phyloP scores from a whole-genome alignment of 2,888 invertebrate genomes.

The Marasmarcha lunaedactyla region DNA sequence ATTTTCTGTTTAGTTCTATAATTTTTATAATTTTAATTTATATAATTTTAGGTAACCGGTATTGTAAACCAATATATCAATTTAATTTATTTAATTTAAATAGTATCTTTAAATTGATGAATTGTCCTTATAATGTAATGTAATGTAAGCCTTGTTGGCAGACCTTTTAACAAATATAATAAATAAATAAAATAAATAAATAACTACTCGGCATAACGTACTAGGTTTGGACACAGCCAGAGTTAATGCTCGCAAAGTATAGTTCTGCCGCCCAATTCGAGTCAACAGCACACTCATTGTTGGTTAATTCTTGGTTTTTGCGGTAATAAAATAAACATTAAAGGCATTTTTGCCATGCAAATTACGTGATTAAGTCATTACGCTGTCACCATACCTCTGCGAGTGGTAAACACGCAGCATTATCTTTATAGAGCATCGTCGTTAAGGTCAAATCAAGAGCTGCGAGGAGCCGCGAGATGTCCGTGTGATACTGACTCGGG shows the following conservation, averaged over 20 bases:
- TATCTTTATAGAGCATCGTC: constrained; percentile 30
- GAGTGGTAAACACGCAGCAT: constrained; percentile 17
- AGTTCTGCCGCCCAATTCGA: neutral
- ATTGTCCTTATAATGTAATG: too few relatives aligned
- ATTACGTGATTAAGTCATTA: constrained; percentile 36
- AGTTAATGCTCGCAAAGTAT: neutral
- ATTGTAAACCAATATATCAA: too few relatives aligned
- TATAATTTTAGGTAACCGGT: too few relatives aligned
- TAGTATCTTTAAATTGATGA: too few relatives aligned
- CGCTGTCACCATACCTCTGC: constrained; percentile 18
- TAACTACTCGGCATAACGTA: neutral
- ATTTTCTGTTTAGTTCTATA: too few relatives aligned
- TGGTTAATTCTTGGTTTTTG: constrained; percentile 23
- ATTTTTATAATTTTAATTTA: too few relatives aligned
- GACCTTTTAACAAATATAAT: too few relatives aligned
- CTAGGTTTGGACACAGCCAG: neutral
- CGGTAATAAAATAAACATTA: constrained; percentile 27
- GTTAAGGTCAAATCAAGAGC: constrained; percentile 29
- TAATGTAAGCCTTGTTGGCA: too few relatives aligned
- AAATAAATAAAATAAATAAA: too few relatives aligned
- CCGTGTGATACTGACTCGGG: neutral
- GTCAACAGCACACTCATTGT: neutral
- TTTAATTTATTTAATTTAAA: too few relatives aligned
- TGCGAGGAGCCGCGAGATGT: constrained; percentile 6
- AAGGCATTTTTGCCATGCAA: constrained; percentile 22